A percentile compares a stretch with the other conserved stretches of the same genome.
These are phyloP conservation scores for Anoura caudifer DNA, from an alignment of 2,113 vertebrate genomes.

Conservation along the genomic window DNA sequence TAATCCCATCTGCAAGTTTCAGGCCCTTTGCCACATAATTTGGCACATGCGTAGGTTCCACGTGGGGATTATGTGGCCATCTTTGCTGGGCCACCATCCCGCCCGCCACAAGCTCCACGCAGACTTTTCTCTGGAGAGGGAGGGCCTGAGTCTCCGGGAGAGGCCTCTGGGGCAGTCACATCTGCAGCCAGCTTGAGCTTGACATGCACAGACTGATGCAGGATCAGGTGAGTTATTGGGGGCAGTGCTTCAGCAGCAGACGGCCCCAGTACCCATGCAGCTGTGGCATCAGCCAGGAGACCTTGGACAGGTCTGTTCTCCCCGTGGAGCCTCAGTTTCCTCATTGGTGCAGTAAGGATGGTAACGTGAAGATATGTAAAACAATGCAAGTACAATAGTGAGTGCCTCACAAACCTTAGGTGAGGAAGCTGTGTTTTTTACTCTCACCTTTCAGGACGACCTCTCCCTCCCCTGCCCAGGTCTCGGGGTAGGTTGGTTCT, in stretches of 20 bases:
- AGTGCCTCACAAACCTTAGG: not conserved
- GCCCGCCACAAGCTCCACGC: not conserved
- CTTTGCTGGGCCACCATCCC: not conserved
- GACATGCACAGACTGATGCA: not conserved
- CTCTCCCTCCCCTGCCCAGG: not conserved
- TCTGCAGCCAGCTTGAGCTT: not conserved
- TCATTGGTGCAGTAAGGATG: not conserved
- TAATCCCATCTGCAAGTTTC: not conserved
- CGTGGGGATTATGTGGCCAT: not conserved
- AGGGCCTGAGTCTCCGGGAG: not conserved
- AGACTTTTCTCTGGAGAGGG: not conserved
- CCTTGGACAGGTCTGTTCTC: not conserved
- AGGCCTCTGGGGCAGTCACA: not conserved
- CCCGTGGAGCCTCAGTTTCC: not conserved
- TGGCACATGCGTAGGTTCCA: not conserved
- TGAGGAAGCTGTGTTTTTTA: not conserved
- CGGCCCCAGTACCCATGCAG: not conserved
- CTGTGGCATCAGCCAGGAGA: not conserved
- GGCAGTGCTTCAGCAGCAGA: not conserved
- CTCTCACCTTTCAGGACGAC: accelerated
- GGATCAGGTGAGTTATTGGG: not conserved
- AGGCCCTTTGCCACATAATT: not conserved
- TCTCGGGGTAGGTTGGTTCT: not conserved
- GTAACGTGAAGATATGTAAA: not conserved
- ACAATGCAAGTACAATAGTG: not conserved